These are phyloP conservation scores for Plectus sambesii DNA, from an alignment of 1,140 invertebrate species.

Conservation along the genomic window DNA sequence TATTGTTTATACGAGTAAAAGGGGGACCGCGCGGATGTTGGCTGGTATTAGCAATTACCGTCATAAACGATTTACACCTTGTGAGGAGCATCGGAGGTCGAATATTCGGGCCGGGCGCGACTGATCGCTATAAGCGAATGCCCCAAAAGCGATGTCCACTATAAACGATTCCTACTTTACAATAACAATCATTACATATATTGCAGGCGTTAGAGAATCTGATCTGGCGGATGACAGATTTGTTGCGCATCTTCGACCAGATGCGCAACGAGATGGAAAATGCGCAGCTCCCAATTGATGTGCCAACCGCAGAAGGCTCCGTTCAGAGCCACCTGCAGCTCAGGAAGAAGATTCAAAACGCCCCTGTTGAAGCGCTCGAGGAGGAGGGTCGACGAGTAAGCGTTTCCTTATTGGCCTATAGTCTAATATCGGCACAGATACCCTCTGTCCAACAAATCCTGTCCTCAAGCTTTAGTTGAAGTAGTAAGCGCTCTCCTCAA, in stretches of 20 bases:
- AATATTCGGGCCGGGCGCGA: no score
- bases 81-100: no score
- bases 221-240: slow-evolving; percentile 79
- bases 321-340: slow-evolving; percentile 86
- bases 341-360: slow-evolving; percentile 80
- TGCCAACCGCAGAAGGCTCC: slow-evolving; percentile 70
- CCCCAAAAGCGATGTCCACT: no score
- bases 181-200: slow-evolving; percentile 10
- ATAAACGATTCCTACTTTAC: no score
- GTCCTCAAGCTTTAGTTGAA: no score
- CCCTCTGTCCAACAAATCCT: not conserved
- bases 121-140: no score
- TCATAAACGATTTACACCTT: no score
- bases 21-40: no score
- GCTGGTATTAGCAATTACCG: no score
- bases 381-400: slow-evolving; percentile 57
- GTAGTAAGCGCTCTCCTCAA: no score
- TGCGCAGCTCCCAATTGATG: slow-evolving; percentile 58
- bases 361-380: slow-evolving; percentile 81
- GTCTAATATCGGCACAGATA: not conserved
- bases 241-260: slow-evolving; percentile 71
- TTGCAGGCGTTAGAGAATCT: slow-evolving; percentile 75
- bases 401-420: not conserved
- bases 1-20: no score
- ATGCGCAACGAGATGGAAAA: slow-evolving; percentile 56